Evolutionary conservation across 2,888 invertebrate species (phyloP).

Genomic region (Phyllotreta striolata): DNA sequence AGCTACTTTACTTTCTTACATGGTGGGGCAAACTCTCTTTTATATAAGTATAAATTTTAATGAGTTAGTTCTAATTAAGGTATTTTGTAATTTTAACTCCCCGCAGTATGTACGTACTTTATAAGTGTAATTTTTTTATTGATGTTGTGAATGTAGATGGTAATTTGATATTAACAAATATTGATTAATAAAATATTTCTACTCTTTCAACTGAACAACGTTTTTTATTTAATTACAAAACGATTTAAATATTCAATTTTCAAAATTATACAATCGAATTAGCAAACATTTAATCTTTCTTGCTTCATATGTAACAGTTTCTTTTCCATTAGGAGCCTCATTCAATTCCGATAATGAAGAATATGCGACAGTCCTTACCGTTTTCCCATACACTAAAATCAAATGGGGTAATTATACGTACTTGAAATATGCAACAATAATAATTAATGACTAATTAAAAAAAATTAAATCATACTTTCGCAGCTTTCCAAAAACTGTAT

Average conservation of each 20-base stretch:
- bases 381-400: conserved; percentile 79
- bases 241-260: conserved; percentile 30
- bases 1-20: conserved; percentile 43
- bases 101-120: conserved; percentile 40
- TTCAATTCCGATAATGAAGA: conserved; percentile 76
- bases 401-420: conserved; percentile 21
- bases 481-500: conserved; percentile 89
- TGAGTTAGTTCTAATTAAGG: conserved; percentile 15
- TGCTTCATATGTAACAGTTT: conserved; percentile 92
- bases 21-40: conserved; percentile 18
- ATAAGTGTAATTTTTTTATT: conserved; percentile 50
- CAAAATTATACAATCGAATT: conserved; percentile 68
- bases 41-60: not conserved
- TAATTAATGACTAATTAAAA: not conserved
- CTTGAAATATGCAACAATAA: not conserved
- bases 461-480: conserved; percentile 68
- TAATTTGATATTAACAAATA: conserved; percentile 46
- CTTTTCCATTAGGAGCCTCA: conserved; percentile 74
- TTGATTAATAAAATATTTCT: conserved; percentile 41
- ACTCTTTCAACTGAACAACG: conserved; percentile 18
- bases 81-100: conserved; percentile 32
- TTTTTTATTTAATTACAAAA: conserved; percentile 11
- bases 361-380: conserved; percentile 84
- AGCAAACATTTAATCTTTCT: conserved; percentile 83
- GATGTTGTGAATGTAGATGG: conserved; percentile 49